Evolutionary conservation across 2,888 invertebrate species (phyloP).

Genomic region (Synergus laeviventris): DNA sequence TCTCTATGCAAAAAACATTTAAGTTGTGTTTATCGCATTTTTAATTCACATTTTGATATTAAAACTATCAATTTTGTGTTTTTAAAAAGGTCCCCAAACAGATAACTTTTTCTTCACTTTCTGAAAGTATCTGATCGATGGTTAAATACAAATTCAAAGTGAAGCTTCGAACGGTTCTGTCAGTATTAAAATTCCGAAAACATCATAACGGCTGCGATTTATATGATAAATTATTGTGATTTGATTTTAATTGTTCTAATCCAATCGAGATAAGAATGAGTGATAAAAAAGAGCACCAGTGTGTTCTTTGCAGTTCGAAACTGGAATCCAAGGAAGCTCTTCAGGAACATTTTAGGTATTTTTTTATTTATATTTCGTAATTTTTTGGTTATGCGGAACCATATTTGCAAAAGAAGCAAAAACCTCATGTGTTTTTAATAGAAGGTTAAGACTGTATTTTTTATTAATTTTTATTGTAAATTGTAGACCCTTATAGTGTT

Average conservation of each 20-base stretch:
- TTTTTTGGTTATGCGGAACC: not conserved
- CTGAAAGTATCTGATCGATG: not conserved
- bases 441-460: not conserved
- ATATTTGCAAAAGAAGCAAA: not conserved
- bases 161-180: not conserved
- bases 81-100: not conserved
- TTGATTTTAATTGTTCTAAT: not conserved
- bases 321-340: slow-evolving; percentile 79
- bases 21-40: not conserved
- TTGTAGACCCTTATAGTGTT: not conserved
- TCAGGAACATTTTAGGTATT: slow-evolving; percentile 81
- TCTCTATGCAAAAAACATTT: not conserved
- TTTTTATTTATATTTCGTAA: slow-evolving; percentile 19
- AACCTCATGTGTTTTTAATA: not conserved
- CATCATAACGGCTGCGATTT: not conserved
- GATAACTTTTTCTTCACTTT: not conserved
- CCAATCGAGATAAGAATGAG: slow-evolving; percentile 55
- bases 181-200: not conserved
- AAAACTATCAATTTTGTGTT: not conserved
- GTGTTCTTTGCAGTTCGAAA: slow-evolving; percentile 79
- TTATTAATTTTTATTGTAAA: not conserved
- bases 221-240: not conserved
- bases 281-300: slow-evolving; percentile 70
- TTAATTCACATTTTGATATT: not conserved
- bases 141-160: not conserved